Conservation (phyloP, 2,797 vertebrate species). For the Cossypha dichroa region DNA sequence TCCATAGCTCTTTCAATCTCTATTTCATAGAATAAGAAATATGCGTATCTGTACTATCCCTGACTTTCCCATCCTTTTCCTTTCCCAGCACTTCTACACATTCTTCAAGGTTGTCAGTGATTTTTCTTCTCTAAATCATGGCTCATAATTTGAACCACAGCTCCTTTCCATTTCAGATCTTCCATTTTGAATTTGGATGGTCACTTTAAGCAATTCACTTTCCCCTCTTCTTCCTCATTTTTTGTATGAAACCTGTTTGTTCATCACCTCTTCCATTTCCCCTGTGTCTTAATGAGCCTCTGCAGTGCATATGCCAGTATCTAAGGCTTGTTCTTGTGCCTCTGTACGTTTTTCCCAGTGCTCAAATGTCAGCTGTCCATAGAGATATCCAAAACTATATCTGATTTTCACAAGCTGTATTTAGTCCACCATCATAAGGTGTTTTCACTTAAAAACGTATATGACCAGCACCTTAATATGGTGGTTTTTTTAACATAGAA, state of each 20-base stretch:
- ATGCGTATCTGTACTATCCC: not conserved
- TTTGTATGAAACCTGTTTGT: not conserved
- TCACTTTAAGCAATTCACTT: not conserved
- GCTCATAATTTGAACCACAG: not conserved
- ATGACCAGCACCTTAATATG: not conserved
- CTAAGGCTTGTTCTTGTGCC: not conserved
- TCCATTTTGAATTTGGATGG: not conserved
- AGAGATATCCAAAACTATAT: not conserved
- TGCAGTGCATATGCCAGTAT: not conserved
- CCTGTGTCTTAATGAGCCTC: not conserved
- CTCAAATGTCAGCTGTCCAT: not conserved
- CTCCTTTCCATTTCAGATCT: not conserved
- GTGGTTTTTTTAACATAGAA: not conserved
- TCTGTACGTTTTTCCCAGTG: not conserved
- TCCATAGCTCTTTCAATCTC: not conserved
- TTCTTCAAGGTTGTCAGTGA: not conserved
- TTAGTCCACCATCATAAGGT: not conserved
- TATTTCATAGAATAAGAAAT: not conserved
- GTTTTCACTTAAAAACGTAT: not conserved
- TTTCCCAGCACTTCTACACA: not conserved
- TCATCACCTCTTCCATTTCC: not conserved
- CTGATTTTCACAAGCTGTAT: not conserved
- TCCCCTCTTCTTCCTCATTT: not conserved
- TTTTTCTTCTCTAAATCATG: not conserved
- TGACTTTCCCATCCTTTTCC: not conserved